Evolutionary conservation across 1,140 invertebrate genomes (phyloP), one percentile per base, ranked within the genome.

Genomic region (Samia ricini): DNA sequence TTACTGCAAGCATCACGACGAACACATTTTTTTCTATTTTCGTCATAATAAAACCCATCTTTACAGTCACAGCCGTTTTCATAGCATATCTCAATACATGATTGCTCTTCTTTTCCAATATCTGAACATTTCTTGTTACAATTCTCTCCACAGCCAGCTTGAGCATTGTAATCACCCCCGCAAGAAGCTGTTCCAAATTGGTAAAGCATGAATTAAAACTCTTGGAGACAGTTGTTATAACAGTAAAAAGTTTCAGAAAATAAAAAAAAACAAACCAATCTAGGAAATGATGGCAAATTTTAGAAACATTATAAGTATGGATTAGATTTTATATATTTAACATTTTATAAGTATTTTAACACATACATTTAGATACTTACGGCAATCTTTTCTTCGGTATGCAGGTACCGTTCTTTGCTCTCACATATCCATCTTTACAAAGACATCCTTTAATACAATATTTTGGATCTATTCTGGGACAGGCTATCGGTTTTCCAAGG

Each of bases 1-100:
- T 76, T 74, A 79, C 76, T 67, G 49, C 79, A 81, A 3, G 76
- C 23, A 19, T 68, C 23, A 48, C 76, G 74, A 1, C 54, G 52
- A 1, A 81, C 75, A 26, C 76, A 81, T 67, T 66, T 72, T 19
- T 62, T 57, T 1, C 20, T 57, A 26, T 68, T 68, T 12, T 62
- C 55, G 26, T 81, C 68, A 15, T 60, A 75, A n/a, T 72, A 60
- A 50, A 62, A 76, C 23, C 56, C 63, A 7, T 66, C 36, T 49
- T 66, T 71, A 52, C 76, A 81, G 10, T 71, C 68, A 12, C 79
- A 81, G 18, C 66, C 70, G 24, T 72, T 70, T 5, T 68, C 4
- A 0, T 60, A 19, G 20, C 73, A 81, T 7, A 65, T 15, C 0
- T 29, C 19, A 2, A 63, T 52, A 49, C 72, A 75, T 0, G 24